Percentiles rank a stretch among this genome's conserved stretches.
These are phyloP conservation scores for Coelinius sp. DNA, from an alignment of 2,888 invertebrate species.

Conservation along the genomic window DNA sequence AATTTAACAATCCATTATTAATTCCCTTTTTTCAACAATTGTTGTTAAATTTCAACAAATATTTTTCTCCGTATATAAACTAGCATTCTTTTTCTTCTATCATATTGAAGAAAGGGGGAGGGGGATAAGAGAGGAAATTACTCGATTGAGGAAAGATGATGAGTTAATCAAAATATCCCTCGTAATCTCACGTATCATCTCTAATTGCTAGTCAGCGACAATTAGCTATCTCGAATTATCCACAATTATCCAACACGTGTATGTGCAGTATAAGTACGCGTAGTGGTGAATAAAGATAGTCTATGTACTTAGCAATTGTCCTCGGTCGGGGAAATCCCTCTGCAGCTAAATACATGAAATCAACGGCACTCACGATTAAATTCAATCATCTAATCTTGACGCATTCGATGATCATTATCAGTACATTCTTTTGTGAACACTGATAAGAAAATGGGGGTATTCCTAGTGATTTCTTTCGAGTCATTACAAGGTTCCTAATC, in stretches of 20 bases:
- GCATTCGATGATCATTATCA: not conserved
- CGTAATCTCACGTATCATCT: slow-evolving; percentile 22
- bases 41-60: too few species aligned
- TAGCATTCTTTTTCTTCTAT: too few species aligned
- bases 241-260: slow-evolving; percentile 31
- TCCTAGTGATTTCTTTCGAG: too few species aligned
- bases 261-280: slow-evolving; percentile 15
- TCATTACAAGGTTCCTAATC: too few species aligned
- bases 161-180: slow-evolving; percentile 17
- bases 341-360: not conserved
- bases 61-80: not conserved
- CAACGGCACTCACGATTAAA: not conserved
- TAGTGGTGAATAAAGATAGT: not conserved
- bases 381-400: not conserved
- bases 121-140: not conserved
- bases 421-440: not conserved
- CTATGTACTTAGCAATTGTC: not conserved
- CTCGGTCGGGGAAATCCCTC: not conserved
- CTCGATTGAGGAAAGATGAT: slow-evolving; percentile 20
- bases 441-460: too few species aligned
- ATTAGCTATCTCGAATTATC: slow-evolving; percentile 28
- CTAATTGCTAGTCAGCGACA: slow-evolving; percentile 8
- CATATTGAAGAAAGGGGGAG: not conserved
- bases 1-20: too few species aligned
- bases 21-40: too few species aligned